Percentiles rank a stretch among this genome's conserved stretches.
Evolutionary conservation across 2,888 invertebrate species (phyloP).

Genomic region (Ophioninae sp.): DNA sequence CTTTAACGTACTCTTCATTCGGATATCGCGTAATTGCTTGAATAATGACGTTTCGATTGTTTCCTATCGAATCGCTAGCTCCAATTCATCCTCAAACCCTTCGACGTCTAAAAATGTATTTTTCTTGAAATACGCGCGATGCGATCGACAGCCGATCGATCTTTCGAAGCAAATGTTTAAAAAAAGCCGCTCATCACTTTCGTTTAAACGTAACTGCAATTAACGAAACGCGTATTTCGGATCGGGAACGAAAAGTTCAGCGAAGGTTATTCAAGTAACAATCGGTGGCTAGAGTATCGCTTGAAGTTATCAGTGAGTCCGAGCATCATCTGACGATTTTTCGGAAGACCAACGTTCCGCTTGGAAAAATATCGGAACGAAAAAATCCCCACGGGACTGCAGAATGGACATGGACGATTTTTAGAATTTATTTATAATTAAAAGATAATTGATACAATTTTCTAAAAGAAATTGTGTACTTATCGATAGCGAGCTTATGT

Average conservation of each 20-base stretch:
- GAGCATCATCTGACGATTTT: slow-evolving; percentile 1
- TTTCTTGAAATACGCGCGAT: not conserved
- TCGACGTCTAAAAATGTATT: slow-evolving; percentile 4
- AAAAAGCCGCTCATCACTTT: not conserved
- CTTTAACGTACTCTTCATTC: not conserved
- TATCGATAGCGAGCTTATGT: not conserved
- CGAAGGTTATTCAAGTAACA: slow-evolving; percentile 50
- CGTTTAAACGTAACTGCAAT: not conserved
- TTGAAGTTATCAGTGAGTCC: slow-evolving; percentile 38
- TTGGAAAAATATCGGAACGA: not conserved
- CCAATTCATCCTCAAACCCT: not conserved
- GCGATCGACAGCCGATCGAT: not conserved
- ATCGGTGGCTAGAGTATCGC: slow-evolving; percentile 33
- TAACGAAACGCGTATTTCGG: not conserved
- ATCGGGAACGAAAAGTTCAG: slow-evolving; percentile 6
- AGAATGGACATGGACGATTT: not conserved
- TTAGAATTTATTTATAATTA: not conserved
- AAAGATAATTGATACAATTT: not conserved
- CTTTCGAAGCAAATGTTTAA: not conserved
- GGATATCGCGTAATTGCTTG: slow-evolving; percentile 28
- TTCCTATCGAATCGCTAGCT: slow-evolving; percentile 9
- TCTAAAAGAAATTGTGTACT: not conserved
- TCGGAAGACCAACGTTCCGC: slow-evolving; percentile 18
- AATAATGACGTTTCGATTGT: not conserved
- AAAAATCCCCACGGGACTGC: not conserved